Conservation (phyloP, 1,140 invertebrate species). For the Doryteuthis pealeii region DNA sequence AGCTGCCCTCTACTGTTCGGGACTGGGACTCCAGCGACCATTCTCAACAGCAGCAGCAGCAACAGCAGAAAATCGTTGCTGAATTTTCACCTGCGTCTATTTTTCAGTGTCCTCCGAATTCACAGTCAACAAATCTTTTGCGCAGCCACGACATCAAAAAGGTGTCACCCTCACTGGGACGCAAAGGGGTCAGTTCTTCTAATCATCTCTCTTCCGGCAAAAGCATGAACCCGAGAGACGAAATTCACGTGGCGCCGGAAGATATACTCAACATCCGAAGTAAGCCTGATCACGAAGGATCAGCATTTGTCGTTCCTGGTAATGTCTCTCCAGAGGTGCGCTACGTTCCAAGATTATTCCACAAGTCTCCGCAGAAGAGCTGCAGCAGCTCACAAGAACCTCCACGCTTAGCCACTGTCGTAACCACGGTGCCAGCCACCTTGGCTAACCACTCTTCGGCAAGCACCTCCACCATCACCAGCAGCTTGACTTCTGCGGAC, state of each 20-base stretch:
- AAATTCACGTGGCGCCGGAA: slow-evolving; percentile 1
- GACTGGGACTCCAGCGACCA: background rate
- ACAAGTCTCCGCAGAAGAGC: background rate
- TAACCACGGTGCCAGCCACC: background rate
- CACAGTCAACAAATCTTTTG: background rate
- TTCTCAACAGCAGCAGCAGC: background rate
- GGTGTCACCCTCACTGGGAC: background rate
- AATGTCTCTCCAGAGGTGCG: background rate
- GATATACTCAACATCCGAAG: background rate
- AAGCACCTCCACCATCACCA: too few species aligned
- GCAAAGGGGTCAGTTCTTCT: background rate
- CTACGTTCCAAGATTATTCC: background rate
- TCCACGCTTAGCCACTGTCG: background rate
- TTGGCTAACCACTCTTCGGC: too few species aligned
- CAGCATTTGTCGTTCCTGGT: background rate
- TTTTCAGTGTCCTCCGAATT: slow-evolving; percentile 7
- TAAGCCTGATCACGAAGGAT: background rate
- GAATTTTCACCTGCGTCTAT: slow-evolving; percentile 3
- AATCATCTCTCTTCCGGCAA: background rate
- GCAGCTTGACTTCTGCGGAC: background rate
- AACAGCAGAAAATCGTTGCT: slow-evolving; percentile 7
- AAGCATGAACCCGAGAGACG: background rate
- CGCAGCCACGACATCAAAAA: background rate
- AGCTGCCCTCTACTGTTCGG: background rate
- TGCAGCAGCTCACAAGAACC: background rate